Conservation (phyloP, 1,140 invertebrate species). For the Hormaphis cornu region DNA sequence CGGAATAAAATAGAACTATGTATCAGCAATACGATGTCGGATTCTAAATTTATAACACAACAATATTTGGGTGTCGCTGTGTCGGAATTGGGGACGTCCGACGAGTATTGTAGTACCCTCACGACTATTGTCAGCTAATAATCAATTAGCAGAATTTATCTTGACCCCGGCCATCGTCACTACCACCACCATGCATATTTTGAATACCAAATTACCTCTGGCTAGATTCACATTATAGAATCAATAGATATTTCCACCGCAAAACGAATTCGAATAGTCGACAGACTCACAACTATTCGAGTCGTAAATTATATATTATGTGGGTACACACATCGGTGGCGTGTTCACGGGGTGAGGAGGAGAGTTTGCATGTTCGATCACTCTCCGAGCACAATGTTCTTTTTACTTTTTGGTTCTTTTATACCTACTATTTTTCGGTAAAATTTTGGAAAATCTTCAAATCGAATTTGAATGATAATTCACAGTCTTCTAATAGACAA, state of each 20-base stretch:
- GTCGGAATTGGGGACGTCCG: background rate
- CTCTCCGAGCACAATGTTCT: too few species aligned
- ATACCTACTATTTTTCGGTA: too few species aligned
- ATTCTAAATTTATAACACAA: background rate
- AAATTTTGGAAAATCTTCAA: too few species aligned
- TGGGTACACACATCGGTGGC: too few species aligned
- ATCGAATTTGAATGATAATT: too few species aligned
- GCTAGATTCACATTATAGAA: background rate
- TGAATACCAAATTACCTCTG: background rate
- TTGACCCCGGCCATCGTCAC: background rate
- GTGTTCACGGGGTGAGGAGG: too few species aligned
- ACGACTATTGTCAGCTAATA: conserved; percentile 2
- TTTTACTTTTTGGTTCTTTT: too few species aligned
- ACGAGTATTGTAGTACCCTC: background rate
- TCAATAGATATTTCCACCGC: background rate
- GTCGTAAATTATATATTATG: too few species aligned
- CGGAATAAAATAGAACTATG: background rate
- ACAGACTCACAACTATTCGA: too few species aligned
- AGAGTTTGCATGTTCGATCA: too few species aligned
- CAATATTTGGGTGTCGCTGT: background rate
- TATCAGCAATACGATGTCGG: background rate
- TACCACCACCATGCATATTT: background rate
- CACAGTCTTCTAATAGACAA: too few species aligned
- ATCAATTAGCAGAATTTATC: background rate
- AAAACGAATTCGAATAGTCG: background rate